Percentiles rank a stretch among this genome's conserved stretches.
phyloP scores from a whole-genome alignment of 2,797 vertebrate species.

The Choloepus didactylus region DNA sequence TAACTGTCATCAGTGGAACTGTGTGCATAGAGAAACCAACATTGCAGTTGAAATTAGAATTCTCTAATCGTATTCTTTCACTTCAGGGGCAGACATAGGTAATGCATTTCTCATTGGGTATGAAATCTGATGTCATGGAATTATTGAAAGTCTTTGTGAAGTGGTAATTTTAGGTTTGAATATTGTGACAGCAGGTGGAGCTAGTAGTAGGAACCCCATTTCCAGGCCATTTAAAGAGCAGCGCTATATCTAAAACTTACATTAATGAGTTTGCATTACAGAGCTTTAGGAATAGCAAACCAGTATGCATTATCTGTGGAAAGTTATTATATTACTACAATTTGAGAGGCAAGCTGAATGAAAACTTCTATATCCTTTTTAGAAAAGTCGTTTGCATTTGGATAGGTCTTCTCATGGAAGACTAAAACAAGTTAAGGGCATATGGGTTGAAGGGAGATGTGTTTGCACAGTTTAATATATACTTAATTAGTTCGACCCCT shows the following conservation, averaged over 20 bases:
- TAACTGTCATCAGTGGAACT: not conserved
- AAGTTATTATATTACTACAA: not conserved
- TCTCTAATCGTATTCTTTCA: slow-evolving; percentile 44
- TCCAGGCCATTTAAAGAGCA: slow-evolving; percentile 74
- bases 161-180: slow-evolving; percentile 66
- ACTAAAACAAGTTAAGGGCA: not conserved
- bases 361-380: not conserved
- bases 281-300: not conserved
- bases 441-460: no score
- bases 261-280: not conserved
- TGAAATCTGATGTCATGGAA: slow-evolving; percentile 21
- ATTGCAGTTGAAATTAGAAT: slow-evolving; percentile 45
- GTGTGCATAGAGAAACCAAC: not conserved
- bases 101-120: slow-evolving; percentile 15
- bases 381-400: slow-evolving; percentile 23
- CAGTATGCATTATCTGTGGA: not conserved
- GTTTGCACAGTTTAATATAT: not conserved
- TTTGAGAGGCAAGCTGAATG: not conserved
- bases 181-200: slow-evolving; percentile 86
- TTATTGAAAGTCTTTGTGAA: not conserved
- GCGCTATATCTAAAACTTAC: not conserved
- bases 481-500: not conserved
- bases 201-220: slow-evolving; percentile 77
- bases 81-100: not conserved
- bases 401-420: not conserved